Conservation (phyloP, 2,113 vertebrate genomes). For the Saimiri boliviensis region DNA sequence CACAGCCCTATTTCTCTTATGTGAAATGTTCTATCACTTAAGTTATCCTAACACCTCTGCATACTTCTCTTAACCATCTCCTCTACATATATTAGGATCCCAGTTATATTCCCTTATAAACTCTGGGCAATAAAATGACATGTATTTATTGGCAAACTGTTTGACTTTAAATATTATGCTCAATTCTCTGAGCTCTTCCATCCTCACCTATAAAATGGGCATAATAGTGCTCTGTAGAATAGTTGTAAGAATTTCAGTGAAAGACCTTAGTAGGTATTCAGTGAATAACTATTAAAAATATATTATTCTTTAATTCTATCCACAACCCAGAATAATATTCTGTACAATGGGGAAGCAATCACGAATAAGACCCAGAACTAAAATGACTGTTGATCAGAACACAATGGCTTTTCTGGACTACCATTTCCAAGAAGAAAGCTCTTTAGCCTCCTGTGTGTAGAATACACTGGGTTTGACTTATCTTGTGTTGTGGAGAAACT, state of each 20-base stretch:
- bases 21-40: not conserved
- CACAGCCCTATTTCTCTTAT: not conserved
- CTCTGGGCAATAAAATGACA: not conserved
- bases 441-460: not conserved
- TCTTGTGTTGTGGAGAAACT: not conserved
- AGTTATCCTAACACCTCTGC: not conserved
- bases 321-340: not conserved
- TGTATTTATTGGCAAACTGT: constrained; percentile 8
- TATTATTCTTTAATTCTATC: not conserved
- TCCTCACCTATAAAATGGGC: not conserved
- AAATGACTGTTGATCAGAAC: not conserved
- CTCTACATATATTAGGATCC: not conserved
- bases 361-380: not conserved
- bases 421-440: not conserved
- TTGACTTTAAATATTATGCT: not conserved
- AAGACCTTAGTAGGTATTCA: not conserved
- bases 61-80: not conserved
- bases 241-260: not conserved
- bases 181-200: not conserved
- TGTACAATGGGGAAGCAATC: not conserved
- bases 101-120: not conserved
- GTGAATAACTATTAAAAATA: not conserved
- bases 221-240: not conserved
- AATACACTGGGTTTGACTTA: not conserved
- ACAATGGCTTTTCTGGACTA: not conserved